Conservation (phyloP, 2,113 vertebrate genomes). For the Miniopterus natalensis region DNA sequence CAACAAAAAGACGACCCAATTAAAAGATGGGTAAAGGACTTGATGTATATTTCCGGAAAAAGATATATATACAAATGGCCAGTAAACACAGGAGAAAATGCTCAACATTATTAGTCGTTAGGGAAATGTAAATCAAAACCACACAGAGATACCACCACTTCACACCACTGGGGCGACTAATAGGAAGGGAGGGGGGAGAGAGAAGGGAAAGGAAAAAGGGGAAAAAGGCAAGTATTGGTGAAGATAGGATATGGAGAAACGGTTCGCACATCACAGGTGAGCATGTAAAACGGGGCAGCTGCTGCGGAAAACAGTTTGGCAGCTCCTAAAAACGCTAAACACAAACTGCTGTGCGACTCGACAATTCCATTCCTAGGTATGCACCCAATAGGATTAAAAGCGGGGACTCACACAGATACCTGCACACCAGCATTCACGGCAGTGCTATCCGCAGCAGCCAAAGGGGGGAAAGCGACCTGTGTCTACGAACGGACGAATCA, state of each 20-base stretch:
- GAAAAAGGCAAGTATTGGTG: neutral
- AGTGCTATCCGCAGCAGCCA: neutral
- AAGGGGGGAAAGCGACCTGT: neutral
- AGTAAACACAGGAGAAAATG: neutral
- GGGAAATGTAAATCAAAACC: conserved; percentile 23
- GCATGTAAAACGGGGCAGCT: neutral
- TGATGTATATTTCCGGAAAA: neutral
- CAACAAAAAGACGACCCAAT: neutral
- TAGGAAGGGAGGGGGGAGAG: neutral
- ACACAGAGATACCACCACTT: neutral
- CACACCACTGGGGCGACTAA: neutral
- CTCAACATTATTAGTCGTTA: neutral
- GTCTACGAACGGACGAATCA: neutral
- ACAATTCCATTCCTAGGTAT: neutral
- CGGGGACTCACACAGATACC: neutral
- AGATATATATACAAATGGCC: neutral
- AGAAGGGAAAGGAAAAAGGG: neutral
- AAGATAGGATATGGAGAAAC: neutral
- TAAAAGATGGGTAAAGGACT: neutral
- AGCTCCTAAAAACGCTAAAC: neutral
- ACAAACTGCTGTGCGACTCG: neutral
- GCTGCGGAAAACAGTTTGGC: neutral
- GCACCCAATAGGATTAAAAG: neutral
- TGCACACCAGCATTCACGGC: neutral
- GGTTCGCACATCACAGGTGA: neutral